A percentile compares a stretch with the other conserved stretches of the same genome.
Evolutionary conservation across 53 echinoderm and acorn worm species (phyloP).

Genomic region (Zoroaster sp.): DNA sequence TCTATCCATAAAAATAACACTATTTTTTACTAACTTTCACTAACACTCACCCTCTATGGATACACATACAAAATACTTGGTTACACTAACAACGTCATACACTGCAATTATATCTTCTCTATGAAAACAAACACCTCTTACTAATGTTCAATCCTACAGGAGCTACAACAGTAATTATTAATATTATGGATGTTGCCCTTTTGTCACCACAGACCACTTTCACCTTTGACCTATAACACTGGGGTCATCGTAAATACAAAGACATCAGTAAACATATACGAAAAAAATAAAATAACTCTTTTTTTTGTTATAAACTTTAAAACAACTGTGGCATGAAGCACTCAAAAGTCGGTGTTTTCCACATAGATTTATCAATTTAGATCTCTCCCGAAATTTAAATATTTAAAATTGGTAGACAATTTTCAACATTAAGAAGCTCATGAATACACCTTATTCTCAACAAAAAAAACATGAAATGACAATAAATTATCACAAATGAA

Average conservation of each 20-base stretch:
- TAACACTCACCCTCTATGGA: background rate
- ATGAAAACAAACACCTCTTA: background rate
- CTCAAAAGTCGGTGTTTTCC: background rate
- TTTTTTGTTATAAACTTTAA: background rate
- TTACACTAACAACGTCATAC: background rate
- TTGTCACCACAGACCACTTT: background rate
- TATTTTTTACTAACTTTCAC: background rate
- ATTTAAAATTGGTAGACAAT: background rate
- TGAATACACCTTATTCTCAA: background rate
- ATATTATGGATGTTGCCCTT: background rate
- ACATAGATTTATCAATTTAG: background rate
- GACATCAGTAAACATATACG: constrained; percentile 10
- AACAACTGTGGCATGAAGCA: background rate
- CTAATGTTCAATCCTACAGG: background rate
- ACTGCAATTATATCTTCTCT: background rate
- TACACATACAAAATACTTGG: constrained; percentile 6
- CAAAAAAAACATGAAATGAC: background rate
- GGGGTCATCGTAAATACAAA: background rate
- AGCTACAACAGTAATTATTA: background rate
- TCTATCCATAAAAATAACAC: background rate
- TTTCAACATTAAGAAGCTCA: background rate
- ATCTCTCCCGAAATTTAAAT: background rate
- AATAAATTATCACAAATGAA: background rate
- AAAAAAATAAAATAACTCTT: constrained; percentile 10
- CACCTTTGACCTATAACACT: constrained; percentile 27